Evolutionary conservation across 2,797 vertebrate genomes (phyloP).

Genomic region (Ceryle rudis): DNA sequence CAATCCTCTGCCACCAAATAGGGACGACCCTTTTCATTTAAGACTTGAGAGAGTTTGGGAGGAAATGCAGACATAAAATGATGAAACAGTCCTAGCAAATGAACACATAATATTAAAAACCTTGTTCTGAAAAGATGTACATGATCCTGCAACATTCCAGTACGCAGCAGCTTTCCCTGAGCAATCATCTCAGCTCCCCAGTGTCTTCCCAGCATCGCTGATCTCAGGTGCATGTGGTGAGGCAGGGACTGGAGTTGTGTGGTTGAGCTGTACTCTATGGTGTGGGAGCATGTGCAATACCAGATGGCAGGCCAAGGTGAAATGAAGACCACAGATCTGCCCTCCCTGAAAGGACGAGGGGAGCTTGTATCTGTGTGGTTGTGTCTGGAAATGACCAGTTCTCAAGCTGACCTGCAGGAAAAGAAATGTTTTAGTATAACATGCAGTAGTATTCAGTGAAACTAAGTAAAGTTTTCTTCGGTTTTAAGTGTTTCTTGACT

Average conservation of each 20-base stretch:
- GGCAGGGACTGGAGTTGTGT: not conserved
- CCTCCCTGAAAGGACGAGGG: not conserved
- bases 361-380: not conserved
- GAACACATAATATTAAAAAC: not conserved
- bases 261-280: not conserved
- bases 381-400: not conserved
- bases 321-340: not conserved
- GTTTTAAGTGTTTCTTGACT: not conserved
- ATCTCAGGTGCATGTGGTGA: not conserved
- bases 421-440: not conserved
- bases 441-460: not conserved
- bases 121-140: not conserved
- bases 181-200: rapidly evolving
- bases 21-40: not conserved
- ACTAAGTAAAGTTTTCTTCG: not conserved
- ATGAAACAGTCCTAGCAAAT: not conserved
- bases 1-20: not conserved
- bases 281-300: not conserved
- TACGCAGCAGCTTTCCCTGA: not conserved
- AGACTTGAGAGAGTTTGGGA: not conserved
- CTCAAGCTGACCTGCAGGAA: not conserved
- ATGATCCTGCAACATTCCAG: rapidly evolving
- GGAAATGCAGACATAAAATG: not conserved
- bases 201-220: not conserved
- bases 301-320: not conserved